phyloP scores from a whole-genome alignment of 2,797 vertebrate species.

The Craterocephalus amniculus region DNA sequence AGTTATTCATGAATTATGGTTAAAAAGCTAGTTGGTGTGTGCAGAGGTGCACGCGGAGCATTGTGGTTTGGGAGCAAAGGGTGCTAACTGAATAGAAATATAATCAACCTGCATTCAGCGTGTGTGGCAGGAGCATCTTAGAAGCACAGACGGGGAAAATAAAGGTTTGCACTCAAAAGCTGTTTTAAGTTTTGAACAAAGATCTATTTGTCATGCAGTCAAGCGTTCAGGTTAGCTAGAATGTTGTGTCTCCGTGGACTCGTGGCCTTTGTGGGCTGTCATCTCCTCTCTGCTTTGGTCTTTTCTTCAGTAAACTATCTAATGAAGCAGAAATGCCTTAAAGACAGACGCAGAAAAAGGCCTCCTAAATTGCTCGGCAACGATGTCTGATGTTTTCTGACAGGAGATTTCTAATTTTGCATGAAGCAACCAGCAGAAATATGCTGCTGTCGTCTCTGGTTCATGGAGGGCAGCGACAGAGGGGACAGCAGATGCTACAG shows the following conservation, averaged over 20 bases:
- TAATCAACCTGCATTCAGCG: conserved; percentile 19
- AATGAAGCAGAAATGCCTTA: conserved; percentile 56
- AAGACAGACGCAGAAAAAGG: conserved; percentile 35
- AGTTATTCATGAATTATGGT: conserved; percentile 47
- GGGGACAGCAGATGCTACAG: conserved; percentile 5
- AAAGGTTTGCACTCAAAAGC: conserved; percentile 8
- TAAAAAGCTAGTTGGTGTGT: conserved; percentile 10
- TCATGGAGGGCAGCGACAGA: conserved; percentile 4
- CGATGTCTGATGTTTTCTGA: conserved; percentile 44
- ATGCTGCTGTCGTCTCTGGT: background rate
- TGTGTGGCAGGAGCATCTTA: background rate
- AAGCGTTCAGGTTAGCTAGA: background rate
- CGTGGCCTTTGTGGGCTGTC: conserved; percentile 7
- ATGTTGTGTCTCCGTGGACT: conserved; percentile 1
- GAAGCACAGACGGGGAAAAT: background rate
- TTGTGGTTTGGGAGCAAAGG: background rate
- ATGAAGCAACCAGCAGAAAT: conserved; percentile 28
- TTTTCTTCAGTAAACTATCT: conserved; percentile 13
- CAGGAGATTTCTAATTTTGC: conserved; percentile 36
- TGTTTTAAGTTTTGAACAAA: background rate
- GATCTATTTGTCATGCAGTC: background rate
- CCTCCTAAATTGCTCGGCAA: conserved; percentile 13
- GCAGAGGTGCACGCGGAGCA: background rate
- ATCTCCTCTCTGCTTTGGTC: background rate
- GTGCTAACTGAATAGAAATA: background rate